phyloP scores from a whole-genome alignment of 2,888 invertebrate species.

The Stramonita haemastoma region DNA sequence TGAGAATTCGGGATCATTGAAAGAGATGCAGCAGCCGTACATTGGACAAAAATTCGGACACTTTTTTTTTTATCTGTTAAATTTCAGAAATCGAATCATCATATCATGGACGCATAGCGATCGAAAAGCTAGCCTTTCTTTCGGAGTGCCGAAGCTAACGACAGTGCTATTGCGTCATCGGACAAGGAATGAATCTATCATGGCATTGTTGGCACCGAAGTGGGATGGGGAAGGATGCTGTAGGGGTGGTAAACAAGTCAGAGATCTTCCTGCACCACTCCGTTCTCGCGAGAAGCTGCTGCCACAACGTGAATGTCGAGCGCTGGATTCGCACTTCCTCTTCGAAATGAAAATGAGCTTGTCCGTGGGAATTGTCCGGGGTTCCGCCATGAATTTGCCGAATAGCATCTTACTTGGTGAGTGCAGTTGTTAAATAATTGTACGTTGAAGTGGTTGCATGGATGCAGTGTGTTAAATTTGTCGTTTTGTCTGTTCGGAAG shows the following conservation, averaged over 20 bases:
- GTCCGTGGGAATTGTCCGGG: neutral
- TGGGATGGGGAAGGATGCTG: neutral
- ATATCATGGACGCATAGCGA: no score
- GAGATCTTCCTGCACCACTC: slow-evolving; percentile 3
- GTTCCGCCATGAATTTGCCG: slow-evolving; percentile 15
- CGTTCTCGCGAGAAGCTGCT: slow-evolving; percentile 3
- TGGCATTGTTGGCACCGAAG: neutral
- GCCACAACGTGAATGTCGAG: neutral
- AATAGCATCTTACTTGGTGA: neutral
- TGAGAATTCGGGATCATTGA: no score
- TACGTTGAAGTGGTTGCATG: neutral
- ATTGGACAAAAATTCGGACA: no score
- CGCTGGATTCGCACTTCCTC: slow-evolving; percentile 19
- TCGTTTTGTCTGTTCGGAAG: neutral
- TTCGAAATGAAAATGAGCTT: slow-evolving; percentile 21
- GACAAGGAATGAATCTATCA: no score
- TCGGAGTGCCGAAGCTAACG: no score
- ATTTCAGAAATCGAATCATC: no score
- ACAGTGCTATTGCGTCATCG: no score
- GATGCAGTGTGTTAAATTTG: neutral
- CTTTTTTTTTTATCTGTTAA: no score
- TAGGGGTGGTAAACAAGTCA: neutral
- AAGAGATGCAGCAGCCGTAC: no score
- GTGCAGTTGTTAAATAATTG: neutral
- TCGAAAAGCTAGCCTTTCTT: no score